Base-by-base conservation (phyloP, 2,888 invertebrate species). In the Chloroclysta siterata region DNA sequence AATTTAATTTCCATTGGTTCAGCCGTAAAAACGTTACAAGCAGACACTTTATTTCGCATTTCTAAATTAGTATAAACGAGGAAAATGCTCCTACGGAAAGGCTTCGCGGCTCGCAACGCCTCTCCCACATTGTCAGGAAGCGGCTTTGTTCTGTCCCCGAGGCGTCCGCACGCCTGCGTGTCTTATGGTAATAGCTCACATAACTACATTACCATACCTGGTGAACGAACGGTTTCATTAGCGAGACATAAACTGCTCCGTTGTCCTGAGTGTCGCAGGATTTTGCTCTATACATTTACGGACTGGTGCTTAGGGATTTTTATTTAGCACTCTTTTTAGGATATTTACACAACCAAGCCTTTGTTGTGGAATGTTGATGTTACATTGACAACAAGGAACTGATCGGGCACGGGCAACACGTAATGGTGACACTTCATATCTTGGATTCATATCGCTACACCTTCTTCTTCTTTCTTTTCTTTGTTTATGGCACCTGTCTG, bases 131-230 rank as follows among this genome's bases (percentile, higher is more conserved):
- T 66, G 51, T 60, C 70, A 76, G 83, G 81, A 83, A 83, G 80
- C 72, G 75, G 79, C 73, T 86, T 87, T 88, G 88, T 87, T 85
- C 77, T 82, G 75, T 71, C 70, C 65, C 54, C 65, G 65, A 85
- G 80, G 82, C 74, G 81, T 84, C 79, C 77, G 75, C 68, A 70
- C 67, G 73, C 61, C 70, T 68, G 67, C 66, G 67, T 71, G 66
- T 69, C 69, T 69, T 71, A 72, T 70, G 72, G 66, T 71, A 68
- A 72, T 69, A 69, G 28, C 63, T 59, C 65, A 72, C 78, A 77
- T 76, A 81, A 79, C 75, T 73, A 66, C 68, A 83, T 85, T 84
- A 79, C 76, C 80, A 84, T 83, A 79, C 75, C 75, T 77, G 73
- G 28, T 14, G 29, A 29, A 44, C 68, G 14, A 17, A 41, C 57